Conservation (phyloP, 2,888 invertebrate species). For the Alitta virens region DNA sequence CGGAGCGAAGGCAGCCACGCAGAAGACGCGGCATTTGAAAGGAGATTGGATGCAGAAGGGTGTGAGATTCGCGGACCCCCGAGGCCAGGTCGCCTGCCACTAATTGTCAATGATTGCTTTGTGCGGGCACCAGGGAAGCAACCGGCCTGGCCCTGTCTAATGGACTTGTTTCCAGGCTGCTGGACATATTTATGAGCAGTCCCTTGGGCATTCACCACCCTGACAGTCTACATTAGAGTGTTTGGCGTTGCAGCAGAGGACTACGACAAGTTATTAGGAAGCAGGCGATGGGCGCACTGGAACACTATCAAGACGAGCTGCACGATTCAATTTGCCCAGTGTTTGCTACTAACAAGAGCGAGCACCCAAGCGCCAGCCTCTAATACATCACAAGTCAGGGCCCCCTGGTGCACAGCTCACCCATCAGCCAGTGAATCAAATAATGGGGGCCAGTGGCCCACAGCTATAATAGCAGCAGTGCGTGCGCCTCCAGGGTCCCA, state of each 20-base stretch:
- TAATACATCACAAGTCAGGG: too few relatives aligned
- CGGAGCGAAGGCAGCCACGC: background rate
- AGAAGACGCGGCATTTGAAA: background rate
- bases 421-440: too few relatives aligned
- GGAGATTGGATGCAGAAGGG: conserved; percentile 1
- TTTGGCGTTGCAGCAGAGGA: background rate
- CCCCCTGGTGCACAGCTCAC: too few relatives aligned
- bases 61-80: background rate
- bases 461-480: too few relatives aligned
- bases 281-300: background rate
- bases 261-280: background rate
- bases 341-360: too few relatives aligned
- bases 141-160: background rate
- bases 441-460: too few relatives aligned
- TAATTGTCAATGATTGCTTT: background rate
- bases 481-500: too few relatives aligned
- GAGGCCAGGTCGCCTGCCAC: background rate
- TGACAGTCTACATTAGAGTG: conserved; percentile 1
- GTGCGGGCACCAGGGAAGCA: too few relatives aligned
- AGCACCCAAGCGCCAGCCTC: too few relatives aligned
- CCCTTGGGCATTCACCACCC: too few relatives aligned
- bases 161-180: background rate
- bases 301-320: too few relatives aligned
- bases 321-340: too few relatives aligned
- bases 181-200: background rate